Evolutionary conservation across 2,797 vertebrate species (phyloP), one percentile per base, ranked within the genome.

Genomic region (Discoglossus pictus): DNA sequence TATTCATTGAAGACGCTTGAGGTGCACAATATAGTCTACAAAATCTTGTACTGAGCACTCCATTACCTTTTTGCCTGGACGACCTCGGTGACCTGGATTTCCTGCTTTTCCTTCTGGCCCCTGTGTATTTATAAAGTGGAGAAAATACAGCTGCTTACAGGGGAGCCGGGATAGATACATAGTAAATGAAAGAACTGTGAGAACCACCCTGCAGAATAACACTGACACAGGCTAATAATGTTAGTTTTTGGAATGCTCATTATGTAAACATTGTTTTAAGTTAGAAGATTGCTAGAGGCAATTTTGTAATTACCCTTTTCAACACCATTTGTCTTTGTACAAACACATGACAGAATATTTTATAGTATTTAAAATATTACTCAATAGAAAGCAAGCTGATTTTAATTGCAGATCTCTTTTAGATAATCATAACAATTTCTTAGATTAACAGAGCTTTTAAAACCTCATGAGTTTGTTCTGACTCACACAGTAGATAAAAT

Each of bases 51-150:
- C n/a, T n/a, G n/a, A n/a, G n/a, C n/a, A n/a, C n/a, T n/a, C n/a
- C n/a, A n/a, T 27, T 83, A 97, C 97, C 92, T 98, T 98, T 84
- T 93, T 97, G 64, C 97, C 97, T 31, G 84, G 83, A 7, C 88
- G 92, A 55, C 97, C 97, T 67, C 89, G 92, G 81, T 90, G 92
- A 59, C 96, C 97, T 50, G 82, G 87, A 39, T 75, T 79, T 65
- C 97, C 96, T 13, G 79, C 79, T 85, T 88, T 89, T 79, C 97
- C 97, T 83, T 98, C 96, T 2, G 87, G 86, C 31, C 97, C 97
- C 97, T 99, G 64, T 40, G 73, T 12, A 74, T 79, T 75, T 53
- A 68, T 79, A 31, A 76, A 54, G 61, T 34, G 8, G 73, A 44
- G 73, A 53, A 64, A 50, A 78, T 73, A 64, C 7, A 76, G 63